Base-by-base conservation (phyloP, 2,888 invertebrate genomes). In the Aricia artaxerxes region DNA sequence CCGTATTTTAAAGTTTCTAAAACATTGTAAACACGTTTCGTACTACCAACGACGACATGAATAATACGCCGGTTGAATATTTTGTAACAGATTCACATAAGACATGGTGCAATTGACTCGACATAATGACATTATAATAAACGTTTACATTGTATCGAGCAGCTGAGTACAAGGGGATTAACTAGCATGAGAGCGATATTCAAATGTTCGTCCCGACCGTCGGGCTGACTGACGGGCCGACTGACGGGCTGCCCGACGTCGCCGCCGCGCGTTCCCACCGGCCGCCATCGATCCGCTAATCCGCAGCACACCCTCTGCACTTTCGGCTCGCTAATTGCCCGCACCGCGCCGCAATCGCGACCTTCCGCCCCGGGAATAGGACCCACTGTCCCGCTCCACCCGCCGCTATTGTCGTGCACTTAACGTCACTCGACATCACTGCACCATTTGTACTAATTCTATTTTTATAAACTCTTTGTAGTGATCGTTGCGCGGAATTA, bases 391-490 rank as follows among this genome's bases (percentile, higher is more conserved):
- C 35, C 69, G 69, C 24, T 38, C 11, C 69, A 13, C 11, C 69
- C 69, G 35, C 16, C 5, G 83, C 86, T 88, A 88, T 91, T 91
- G 89, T 90, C 82, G 84, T 83, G 85, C 92, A 92, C 92, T 93
- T 90, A 91, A 91, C 92, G 89, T 91, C 89, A 88, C 84, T 89
- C 84, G 87, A 87, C 85, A 85, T 86, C 85, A 86, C 83, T 84
- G 85, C 86, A 86, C 88, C 90, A 88, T 92, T 92, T 91, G 85
- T 88, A 89, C 86, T 92, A 90, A 92, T 91, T 87, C 89, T 90
- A 91, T 92, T 92, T 91, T 90, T 89, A 87, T 88, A 89, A 81
- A 81, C 73, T 84, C 86, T 87, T 88, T 89, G 87, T 87, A 86
- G 83, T 85, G 86, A 88, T 88, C 86, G 87, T 86, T 84, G 80